Base-by-base conservation (phyloP, 1,140 invertebrate species). In the Chironomus striatipennis region DNA sequence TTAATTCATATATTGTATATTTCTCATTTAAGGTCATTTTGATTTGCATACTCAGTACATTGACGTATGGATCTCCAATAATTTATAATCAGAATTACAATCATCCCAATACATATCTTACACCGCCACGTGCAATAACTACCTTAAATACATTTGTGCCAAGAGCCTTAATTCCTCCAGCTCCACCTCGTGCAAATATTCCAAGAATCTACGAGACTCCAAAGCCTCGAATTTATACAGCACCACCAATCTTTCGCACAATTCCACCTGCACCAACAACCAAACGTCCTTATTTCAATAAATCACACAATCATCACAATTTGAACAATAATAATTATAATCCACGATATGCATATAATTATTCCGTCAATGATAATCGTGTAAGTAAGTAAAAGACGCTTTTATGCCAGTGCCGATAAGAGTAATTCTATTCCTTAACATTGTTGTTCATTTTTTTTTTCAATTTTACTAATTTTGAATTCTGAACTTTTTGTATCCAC, bases 361-460 rank as follows among this genome's bases (percentile, higher is more conserved):
- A 70, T 70, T 18, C 17, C 65, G 65, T 70, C 17, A 70, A 70
- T 70, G 65, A 70, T 21, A 70, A 70, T 70, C 65, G 65, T 18
- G 65, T 70, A 70, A 70, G 20, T 70, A 70, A 57, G 47, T 57
- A 57, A n/a, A 5, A 10, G 15, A 15, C 8, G 9, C 47, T 57
- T n/a, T 57, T 12, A 5, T 15, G 47, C 15, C 1, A 34, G 5
- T 57, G 47, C 47, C 47, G 24, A 34, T 5, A 34, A 34, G 5
- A 34, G 24, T 34, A 34, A 34, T 34, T 34, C 2, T 34, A 34
- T 34, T 34, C 24, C 5, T 34, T 34, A 34, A n/a, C n/a, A n/a
- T n/a, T n/a, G n/a, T n/a, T n/a, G n/a, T n/a, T n/a, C 24, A 57
- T 57, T 57, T n/a, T n/a, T 15, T 57, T 57, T 5, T 89, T 86